Conservation (phyloP, 2,113 vertebrate species). For the Zingel zingel region DNA sequence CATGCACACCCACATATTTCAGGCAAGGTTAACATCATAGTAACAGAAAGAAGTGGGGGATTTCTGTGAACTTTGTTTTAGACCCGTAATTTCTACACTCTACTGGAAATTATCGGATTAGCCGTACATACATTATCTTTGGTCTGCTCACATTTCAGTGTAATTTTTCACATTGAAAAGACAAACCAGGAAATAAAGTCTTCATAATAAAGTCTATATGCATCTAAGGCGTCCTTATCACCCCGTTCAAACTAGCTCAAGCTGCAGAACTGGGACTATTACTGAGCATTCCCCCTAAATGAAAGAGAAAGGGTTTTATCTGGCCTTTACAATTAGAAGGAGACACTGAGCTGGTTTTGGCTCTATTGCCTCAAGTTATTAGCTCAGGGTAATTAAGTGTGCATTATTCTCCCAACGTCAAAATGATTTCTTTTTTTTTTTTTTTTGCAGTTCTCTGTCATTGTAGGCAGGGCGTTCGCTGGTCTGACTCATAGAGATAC, state of each 20-base stretch:
- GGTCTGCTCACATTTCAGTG: constrained; percentile 71
- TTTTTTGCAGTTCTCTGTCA: constrained; percentile 61
- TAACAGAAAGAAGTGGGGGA: constrained; percentile 20
- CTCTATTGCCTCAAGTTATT: constrained; percentile 82
- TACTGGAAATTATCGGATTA: constrained; percentile 78
- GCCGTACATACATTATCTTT: constrained; percentile 74
- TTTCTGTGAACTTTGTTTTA: constrained; percentile 54
- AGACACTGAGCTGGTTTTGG: constrained; percentile 76
- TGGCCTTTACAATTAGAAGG: constrained; percentile 77
- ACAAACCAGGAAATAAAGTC: constrained; percentile 67
- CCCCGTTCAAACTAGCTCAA: constrained; percentile 66
- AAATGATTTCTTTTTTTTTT: constrained; percentile 43
- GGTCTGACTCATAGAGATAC: constrained; percentile 61
- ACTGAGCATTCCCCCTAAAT: constrained; percentile 67
- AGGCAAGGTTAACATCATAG: constrained; percentile 49
- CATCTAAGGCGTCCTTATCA: constrained; percentile 74
- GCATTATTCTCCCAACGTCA: constrained; percentile 77
- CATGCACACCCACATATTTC: constrained; percentile 30
- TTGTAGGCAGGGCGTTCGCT: constrained; percentile 33
- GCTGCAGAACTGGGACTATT: constrained; percentile 61
- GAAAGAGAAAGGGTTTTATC: constrained; percentile 79
- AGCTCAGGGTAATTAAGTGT: constrained; percentile 82
- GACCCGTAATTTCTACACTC: constrained; percentile 64
- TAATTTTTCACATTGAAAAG: constrained; percentile 78
- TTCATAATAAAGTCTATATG: constrained; percentile 62